phyloP scores from a whole-genome alignment of 2,888 invertebrate species.

The Temnothorax ravouxi region DNA sequence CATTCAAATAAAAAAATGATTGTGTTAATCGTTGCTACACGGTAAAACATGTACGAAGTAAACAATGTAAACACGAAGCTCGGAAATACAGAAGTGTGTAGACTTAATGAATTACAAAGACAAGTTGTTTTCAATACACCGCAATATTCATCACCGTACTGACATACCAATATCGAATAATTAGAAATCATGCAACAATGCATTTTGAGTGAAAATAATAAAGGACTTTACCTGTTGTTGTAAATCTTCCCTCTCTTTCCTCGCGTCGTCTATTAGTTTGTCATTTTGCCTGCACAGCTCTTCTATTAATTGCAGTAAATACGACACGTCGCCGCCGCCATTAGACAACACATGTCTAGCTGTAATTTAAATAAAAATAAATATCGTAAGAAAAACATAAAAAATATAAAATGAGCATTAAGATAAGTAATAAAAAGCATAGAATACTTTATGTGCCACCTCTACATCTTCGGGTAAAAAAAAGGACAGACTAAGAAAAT shows the following conservation, averaged over 20 bases:
- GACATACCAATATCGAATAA: conserved; percentile 73
- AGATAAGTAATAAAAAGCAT: background rate
- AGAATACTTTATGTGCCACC: too few species aligned
- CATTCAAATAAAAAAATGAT: conserved; percentile 19
- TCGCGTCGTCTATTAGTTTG: conserved; percentile 89
- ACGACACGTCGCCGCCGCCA: conserved; percentile 85
- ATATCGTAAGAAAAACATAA: background rate
- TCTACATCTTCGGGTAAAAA: too few species aligned
- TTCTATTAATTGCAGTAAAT: conserved; percentile 88
- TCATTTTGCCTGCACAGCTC: conserved; percentile 89
- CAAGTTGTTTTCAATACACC: conserved; percentile 72
- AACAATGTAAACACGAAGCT: conserved; percentile 30
- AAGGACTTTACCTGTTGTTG: conserved; percentile 90
- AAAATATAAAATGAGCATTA: conserved; percentile 6
- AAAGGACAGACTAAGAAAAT: background rate
- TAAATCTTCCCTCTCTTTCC: conserved; percentile 91
- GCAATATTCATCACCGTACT: conserved; percentile 65
- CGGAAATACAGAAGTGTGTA: conserved; percentile 17
- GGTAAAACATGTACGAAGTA: conserved; percentile 12
- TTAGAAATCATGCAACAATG: conserved; percentile 70
- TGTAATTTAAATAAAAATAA: conserved; percentile 68
- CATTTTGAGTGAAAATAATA: conserved; percentile 18
- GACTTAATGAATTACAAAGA: conserved; percentile 60
- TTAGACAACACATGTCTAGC: conserved; percentile 86
- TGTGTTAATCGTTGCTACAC: conserved; percentile 38